A percentile compares a stretch with the other conserved stretches of the same genome.
These are phyloP conservation scores for Leucoraja erinaceus DNA, from an alignment of 2,113 vertebrate species.

Conservation along the genomic window DNA sequence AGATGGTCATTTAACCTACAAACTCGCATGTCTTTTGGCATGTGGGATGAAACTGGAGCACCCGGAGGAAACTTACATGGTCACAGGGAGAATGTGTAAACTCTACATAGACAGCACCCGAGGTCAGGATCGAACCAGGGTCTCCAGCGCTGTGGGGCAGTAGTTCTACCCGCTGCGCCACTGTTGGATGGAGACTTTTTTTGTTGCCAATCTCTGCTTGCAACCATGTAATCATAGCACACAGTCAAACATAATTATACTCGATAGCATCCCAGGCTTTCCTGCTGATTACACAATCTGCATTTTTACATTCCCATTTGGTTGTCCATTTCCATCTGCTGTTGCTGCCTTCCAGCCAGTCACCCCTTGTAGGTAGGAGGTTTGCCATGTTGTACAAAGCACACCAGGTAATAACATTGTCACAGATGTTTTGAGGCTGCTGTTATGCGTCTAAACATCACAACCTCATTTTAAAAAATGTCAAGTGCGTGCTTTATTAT, in stretches of 20 bases:
- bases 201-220: background rate
- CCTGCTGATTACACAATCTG: background rate
- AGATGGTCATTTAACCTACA: no score
- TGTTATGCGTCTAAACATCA: background rate
- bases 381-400: background rate
- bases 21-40: no score
- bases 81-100: no score
- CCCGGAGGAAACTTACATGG: no score
- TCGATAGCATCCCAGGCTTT: background rate
- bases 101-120: no score
- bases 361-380: no score
- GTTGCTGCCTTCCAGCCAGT: background rate
- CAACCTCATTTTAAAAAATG: background rate
- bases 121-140: no score
- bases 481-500: background rate
- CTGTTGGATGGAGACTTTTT: background rate
- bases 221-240: background rate
- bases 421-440: background rate
- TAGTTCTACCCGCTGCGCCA: no score
- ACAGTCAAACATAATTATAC: background rate
- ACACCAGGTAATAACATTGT: slow-evolving; percentile 1
- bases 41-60: no score
- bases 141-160: no score
- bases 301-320: background rate
- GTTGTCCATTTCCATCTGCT: background rate